Evolutionary conservation across 2,113 vertebrate genomes (phyloP).

Genomic region (Symphodus melops): DNA sequence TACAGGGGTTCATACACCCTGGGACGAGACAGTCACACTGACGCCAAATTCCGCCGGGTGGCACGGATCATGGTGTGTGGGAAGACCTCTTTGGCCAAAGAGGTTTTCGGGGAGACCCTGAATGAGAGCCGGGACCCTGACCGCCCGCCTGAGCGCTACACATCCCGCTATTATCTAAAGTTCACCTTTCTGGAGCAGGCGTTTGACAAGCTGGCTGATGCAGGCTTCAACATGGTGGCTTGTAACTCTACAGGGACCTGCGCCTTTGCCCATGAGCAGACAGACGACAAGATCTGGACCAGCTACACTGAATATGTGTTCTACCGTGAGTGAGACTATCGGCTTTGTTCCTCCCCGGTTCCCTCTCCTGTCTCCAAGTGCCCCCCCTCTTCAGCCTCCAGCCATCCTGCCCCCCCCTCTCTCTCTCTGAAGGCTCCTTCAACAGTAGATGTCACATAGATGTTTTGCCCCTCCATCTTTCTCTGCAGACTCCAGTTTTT

Average conservation of each 20-base stretch:
- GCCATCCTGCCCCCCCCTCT: slow-evolving; percentile 49
- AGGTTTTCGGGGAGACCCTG: slow-evolving; percentile 95
- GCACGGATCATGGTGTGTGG: slow-evolving; percentile 95
- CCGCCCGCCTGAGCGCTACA: slow-evolving; percentile 92
- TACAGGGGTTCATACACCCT: slow-evolving; percentile 93
- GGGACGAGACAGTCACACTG: slow-evolving; percentile 92
- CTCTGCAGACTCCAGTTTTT: slow-evolving; percentile 62
- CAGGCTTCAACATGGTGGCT: slow-evolving; percentile 96
- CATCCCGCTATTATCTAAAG: slow-evolving; percentile 94
- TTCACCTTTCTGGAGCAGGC: slow-evolving; percentile 97
- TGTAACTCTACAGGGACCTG: slow-evolving; percentile 95
- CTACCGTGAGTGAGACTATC: slow-evolving; percentile 92
- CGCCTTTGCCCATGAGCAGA: slow-evolving; percentile 93
- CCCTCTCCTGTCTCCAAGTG: slow-evolving; percentile 63
- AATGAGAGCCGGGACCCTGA: slow-evolving; percentile 95
- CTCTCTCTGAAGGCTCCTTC: slow-evolving; percentile 59
- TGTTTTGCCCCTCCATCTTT: slow-evolving; percentile 65
- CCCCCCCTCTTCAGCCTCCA: slow-evolving; percentile 52
- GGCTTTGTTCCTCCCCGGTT: slow-evolving; percentile 57
- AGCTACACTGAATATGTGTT: slow-evolving; percentile 99
- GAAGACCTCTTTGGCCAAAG: slow-evolving; percentile 93
- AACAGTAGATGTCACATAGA: slow-evolving; percentile 75
- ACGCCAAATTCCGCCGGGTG: slow-evolving; percentile 93
- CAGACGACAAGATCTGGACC: slow-evolving; percentile 98
- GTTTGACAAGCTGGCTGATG: slow-evolving; percentile 92